Evolutionary conservation across 1,140 invertebrate genomes (phyloP), one percentile per base, ranked within the genome.

Genomic region (Heliothis virescens): DNA sequence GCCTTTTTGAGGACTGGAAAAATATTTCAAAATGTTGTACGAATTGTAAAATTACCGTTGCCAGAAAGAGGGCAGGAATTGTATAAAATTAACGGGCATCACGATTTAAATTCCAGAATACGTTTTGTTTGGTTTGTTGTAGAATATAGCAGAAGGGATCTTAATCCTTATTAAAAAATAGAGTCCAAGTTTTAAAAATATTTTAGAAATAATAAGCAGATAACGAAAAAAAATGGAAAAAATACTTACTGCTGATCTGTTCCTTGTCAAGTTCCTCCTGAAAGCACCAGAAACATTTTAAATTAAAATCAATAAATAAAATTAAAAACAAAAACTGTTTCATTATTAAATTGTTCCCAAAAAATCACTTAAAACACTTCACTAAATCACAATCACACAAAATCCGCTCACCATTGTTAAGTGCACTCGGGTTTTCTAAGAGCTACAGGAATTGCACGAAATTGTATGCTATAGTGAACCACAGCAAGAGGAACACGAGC

Each of bases 1-100:
- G 97, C 98, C 94, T 98, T 98, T 86, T 96, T 96, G 55, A 98
- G 94, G 87, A 98, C 97, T 98, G 82, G 13, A 91, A 91, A 13
- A 47, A 3, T 16, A n/a, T 16, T 15, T 16, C 12, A 13, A 1
- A 41, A 9, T n/a, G 2, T 16, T n/a, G 34, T 16, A 10, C 1
- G 3, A 34, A 34, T 41, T 41, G 5, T 2, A 41, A 41, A 41
- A 41, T 9, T 7, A 7, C 0, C 9, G 34, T 41, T 41, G 34
- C 4, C 1, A 0, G 34, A 41, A 1, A 41, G n/a, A n/a, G n/a
- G n/a, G n/a, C n/a, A 1, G 21, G 21, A 26, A 7, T 7, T 41
- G 34, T 9, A 5, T 41, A 7, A 41, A 41, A 41, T 41, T 41
- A 41, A 41, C 34, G 34, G 34, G 1, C 3, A 41, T 41, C 5